Base-by-base conservation (phyloP, 2,113 vertebrate species). In the Protobothrops flavoviridis region DNA sequence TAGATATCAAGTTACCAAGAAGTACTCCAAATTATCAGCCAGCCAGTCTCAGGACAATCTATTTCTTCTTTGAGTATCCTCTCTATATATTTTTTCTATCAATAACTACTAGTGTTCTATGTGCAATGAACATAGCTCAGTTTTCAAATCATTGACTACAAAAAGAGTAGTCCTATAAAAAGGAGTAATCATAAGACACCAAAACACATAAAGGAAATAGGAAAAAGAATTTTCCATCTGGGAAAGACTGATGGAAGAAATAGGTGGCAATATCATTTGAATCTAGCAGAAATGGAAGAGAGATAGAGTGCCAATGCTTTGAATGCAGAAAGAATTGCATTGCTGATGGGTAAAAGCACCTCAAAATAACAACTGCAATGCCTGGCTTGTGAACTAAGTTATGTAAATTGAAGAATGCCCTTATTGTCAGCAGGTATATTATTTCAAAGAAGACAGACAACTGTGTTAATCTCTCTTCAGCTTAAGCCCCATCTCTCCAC, bases 391-490 rank as follows among this genome's bases (percentile, higher is more conserved):
- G 95, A 97, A 97, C 90, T 96, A 97, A 95, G 95, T 97, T 97
- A 97, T 97, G 97, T 97, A 97, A 97, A 97, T 96, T 97, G 95
- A 95, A 97, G 96, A 97, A 96, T 97, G 97, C 96, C 96, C 96
- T 97, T 93, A 95, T 94, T 97, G 95, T 97, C 96, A 97, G 97
- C 96, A 97, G 96, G 96, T 97, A 96, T 97, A 97, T 97, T 97
- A 97, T 97, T 98, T 97, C 57, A 56, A 96, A 97, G 95, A 96
- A 97, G 97, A 97, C 95, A 97, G 97, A 97, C 97, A 97, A 97
- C 96, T 97, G 96, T 97, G 97, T 97, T 98, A 98, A 98, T 98
- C 97, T 97, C 95, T 95, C 90, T 96, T 94, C 95, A 96, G 93
- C 96, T 97, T 97, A 97, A 98, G 97, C 96, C 96, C 95, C 95